Evolutionary conservation across 2,888 invertebrate species (phyloP), one percentile per base, ranked within the genome.

Genomic region (Seira ritae): DNA sequence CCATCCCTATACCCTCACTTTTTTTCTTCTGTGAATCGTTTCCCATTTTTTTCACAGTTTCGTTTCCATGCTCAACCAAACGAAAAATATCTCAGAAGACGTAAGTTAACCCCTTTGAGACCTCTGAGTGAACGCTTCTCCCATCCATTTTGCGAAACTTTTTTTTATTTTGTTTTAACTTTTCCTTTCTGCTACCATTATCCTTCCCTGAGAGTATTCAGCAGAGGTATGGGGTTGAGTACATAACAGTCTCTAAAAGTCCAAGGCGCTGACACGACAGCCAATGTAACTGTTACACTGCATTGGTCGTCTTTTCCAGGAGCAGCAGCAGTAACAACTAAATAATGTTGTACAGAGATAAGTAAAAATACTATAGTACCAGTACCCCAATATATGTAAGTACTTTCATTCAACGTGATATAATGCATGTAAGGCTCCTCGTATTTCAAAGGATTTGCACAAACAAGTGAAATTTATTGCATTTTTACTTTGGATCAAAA

Each of bases 91-190:
- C 55, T 55, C 55, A 55, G 55, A 55, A 12, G 55, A 55, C 55
- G 3, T n/a, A 55, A 55, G 55, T 55, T 8, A 55, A 55, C 55
- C 55, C 55, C 55, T 55, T 55, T 55, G 55, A 55, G 55, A 55
- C 15, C 12, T 3, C 55, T 55, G 55, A 55, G 55, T 55, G 55
- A 55, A 55, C 55, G 55, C 55, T 55, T 8, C 15, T 3, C 55
- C 17, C 55, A 55, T 55, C 55, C 55, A 55, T 55, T 55, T 55
- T 12, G 15, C 15, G 3, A 3, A 55, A 55, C 55, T 55, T 55
- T 55, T 42, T 55, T 55, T 55, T 55, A 55, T 55, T 55, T 55
- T 55, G 55, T 55, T 55, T 55, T 55, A 55, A 55, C 55, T 55
- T 55, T 55, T 55, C 2, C 55, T 55, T 55, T 55, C 55, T 55